Base-by-base conservation (phyloP, 2,888 invertebrate genomes). In the Leptopterna dolabrata region DNA sequence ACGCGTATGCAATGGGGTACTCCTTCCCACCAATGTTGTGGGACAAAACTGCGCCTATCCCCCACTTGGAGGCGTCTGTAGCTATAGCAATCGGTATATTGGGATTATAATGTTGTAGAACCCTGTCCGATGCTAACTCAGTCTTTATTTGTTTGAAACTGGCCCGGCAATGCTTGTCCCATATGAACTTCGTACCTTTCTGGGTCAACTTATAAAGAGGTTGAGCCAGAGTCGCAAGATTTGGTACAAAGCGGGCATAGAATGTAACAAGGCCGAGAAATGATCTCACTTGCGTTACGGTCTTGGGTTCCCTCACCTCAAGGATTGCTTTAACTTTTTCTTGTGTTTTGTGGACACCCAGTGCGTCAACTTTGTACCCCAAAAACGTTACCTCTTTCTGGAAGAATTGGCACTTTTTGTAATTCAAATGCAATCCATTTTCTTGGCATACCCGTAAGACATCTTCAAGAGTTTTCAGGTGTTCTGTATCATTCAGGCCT, bases 291-390 rank as follows among this genome's bases (percentile, higher is more conserved):
- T 76, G 24, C 6, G 14, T 24, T 27, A 16, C 30, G 9, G 16
- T 73, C 24, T 73, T 27, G 16, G 29, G 73, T 29, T 14, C 41
- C 76, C 36, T 70, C 29, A 76, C 87, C 19, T 83, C 30, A 16
- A 88, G 16, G n/a, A 88, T 76, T 19, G 83, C 83, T 41, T 71
- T 1, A n/a, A 88, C 16, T 76, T 87, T 87, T 16, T 87, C 84
- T 11, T 55, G n/a, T 1, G 87, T 87, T 51, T 87, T 87, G 43
- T 87, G 80, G 14, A 87, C 45, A 4, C 87, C 87, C 2, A n/a
- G 1, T n/a, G 11, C 6, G 43, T 29, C 24, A 27, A 73, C 30
- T 30, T 27, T 4, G 73, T 9, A 73, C 6, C 73, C 73, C 36
- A 73, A 73, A 29, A 73, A 73, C 16, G 73, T 73, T 6, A 73